These are phyloP conservation scores for Pocillopora grandis DNA, from an alignment of 92 coral and sea anemone species.

Conservation along the genomic window DNA sequence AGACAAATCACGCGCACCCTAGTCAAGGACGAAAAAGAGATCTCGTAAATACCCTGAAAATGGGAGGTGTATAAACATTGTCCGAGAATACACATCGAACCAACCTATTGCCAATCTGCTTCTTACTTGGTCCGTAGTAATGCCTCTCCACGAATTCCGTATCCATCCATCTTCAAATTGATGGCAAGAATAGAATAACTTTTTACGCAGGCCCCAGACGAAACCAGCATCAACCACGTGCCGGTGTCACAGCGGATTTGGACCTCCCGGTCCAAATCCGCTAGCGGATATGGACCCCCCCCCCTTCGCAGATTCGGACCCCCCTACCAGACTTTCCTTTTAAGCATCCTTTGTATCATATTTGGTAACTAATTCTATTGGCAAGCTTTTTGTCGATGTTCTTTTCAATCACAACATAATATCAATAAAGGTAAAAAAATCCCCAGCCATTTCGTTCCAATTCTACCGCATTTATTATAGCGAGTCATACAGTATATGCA, in stretches of 20 bases:
- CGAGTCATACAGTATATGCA: too few species aligned
- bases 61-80: slow-evolving; percentile 26
- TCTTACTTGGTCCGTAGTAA: slow-evolving; percentile 21
- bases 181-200: slow-evolving; percentile 15
- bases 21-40: slow-evolving; percentile 19
- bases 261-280: slow-evolving; percentile 27
- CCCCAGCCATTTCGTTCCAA: too few species aligned
- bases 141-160: slow-evolving; percentile 35
- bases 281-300: slow-evolving; percentile 30
- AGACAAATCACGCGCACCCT: slow-evolving; percentile 26
- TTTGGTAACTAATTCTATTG: too few species aligned
- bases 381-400: too few species aligned
- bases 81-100: slow-evolving; percentile 32
- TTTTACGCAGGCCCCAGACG: slow-evolving; percentile 22
- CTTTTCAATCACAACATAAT: too few species aligned
- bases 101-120: slow-evolving; percentile 26
- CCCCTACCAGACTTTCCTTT: too few species aligned
- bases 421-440: too few species aligned
- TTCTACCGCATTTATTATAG: too few species aligned
- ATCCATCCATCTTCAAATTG: slow-evolving; percentile 18
- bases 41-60: slow-evolving; percentile 29
- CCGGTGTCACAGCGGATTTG: too few species aligned
- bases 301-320: too few species aligned
- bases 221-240: slow-evolving; percentile 15
- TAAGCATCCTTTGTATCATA: too few species aligned